phyloP scores from a whole-genome alignment of 1,140 invertebrate species.

The Drosophila funebris region DNA sequence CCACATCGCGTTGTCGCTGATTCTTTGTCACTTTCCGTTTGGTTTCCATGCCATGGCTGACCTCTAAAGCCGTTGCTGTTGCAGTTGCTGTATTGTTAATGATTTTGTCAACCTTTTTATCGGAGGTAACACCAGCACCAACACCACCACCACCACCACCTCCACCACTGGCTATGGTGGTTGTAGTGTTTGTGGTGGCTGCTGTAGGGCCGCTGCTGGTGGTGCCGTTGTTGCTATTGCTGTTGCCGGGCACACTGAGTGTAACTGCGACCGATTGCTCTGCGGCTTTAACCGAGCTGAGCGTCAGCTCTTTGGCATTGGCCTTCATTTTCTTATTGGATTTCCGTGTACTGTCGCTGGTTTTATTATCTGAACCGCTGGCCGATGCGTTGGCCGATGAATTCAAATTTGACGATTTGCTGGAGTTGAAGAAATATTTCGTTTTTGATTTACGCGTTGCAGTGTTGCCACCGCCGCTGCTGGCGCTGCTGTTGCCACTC shows the following conservation, averaged over 20 bases:
- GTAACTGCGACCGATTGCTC: constrained; percentile 56
- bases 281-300: constrained; percentile 72
- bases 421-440: constrained; percentile 76
- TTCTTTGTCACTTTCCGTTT: constrained; percentile 75
- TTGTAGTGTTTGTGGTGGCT: constrained; percentile 15
- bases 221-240: constrained; percentile 20
- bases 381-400: constrained; percentile 74
- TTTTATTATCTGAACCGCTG: constrained; percentile 72
- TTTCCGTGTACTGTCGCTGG: constrained; percentile 63
- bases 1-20: constrained; percentile 62
- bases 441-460: constrained; percentile 69
- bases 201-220: constrained; percentile 11
- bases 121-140: not conserved
- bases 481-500: constrained; percentile 72
- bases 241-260: constrained; percentile 23
- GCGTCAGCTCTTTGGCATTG: constrained; percentile 77
- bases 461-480: constrained; percentile 62
- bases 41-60: constrained; percentile 33
- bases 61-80: not conserved
- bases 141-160: not conserved
- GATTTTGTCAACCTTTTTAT: constrained; percentile 10
- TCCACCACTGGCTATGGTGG: constrained; percentile 5
- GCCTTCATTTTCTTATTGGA: constrained; percentile 76
- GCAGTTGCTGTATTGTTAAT: constrained; percentile 6
- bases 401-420: constrained; percentile 63